Evolutionary conservation across 2,797 vertebrate species (phyloP).

Genomic region (Phoebastria nigripes): DNA sequence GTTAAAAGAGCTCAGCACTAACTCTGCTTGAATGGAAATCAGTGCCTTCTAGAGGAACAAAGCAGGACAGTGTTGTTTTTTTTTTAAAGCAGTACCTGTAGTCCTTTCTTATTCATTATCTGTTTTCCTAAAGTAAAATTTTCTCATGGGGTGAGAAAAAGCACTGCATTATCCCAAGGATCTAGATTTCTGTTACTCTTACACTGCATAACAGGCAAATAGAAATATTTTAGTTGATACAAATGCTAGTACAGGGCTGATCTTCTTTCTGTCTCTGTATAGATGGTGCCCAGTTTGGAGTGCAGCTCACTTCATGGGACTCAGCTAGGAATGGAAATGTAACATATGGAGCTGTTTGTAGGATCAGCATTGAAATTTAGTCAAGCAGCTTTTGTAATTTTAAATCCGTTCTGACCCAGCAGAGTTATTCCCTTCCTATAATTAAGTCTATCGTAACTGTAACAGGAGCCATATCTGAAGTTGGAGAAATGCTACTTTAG

Average conservation of each 20-base stretch:
- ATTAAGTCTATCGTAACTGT: neutral
- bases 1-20: neutral
- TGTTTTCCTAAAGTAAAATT: neutral
- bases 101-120: neutral
- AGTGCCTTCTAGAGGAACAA: neutral
- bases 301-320: neutral
- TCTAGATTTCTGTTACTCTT: neutral
- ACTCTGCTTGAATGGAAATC: neutral
- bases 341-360: conserved; percentile 5
- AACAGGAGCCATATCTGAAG: neutral
- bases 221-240: neutral
- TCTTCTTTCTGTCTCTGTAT: neutral
- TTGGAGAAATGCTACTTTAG: neutral
- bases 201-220: neutral
- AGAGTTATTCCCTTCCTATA: conserved; percentile 2
- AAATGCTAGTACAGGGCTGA: neutral
- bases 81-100: neutral
- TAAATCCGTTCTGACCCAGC: neutral
- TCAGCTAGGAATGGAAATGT: neutral
- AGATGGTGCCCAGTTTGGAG: neutral
- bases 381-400: conserved; percentile 26
- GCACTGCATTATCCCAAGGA: neutral
- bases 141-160: neutral
- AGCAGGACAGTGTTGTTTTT: accelerated
- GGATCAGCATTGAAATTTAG: neutral